Conservation (phyloP, 2,888 invertebrate species). For the Spilosoma lubricipeda region DNA sequence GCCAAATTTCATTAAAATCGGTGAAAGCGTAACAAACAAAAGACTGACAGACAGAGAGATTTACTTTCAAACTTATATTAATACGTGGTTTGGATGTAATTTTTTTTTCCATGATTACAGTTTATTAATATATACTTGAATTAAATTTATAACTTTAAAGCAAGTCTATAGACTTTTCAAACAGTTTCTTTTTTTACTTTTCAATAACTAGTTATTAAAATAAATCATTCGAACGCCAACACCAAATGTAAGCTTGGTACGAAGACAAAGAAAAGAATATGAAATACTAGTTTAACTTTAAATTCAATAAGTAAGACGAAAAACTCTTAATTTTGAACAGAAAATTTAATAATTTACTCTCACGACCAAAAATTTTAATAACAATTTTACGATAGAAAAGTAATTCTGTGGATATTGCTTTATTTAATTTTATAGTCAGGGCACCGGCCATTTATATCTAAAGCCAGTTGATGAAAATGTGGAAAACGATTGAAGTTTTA, state of each 20-base stretch:
- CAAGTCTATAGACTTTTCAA: too few relatives aligned
- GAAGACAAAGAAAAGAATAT: background rate
- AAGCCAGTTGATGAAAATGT: constrained; percentile 9
- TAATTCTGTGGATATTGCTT: constrained; percentile 41
- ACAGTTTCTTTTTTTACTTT: background rate
- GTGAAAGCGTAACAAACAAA: too few relatives aligned
- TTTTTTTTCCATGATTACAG: too few relatives aligned
- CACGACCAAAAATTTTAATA: constrained; percentile 36
- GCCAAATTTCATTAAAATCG: too few relatives aligned
- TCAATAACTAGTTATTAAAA: too few relatives aligned
- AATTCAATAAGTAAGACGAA: constrained; percentile 2
- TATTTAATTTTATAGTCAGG: constrained; percentile 39
- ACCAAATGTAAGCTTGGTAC: background rate
- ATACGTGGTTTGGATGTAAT: too few relatives aligned
- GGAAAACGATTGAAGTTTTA: background rate
- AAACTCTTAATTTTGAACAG: constrained; percentile 3
- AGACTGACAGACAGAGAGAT: too few relatives aligned
- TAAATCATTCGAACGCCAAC: background rate
- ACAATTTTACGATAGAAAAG: constrained; percentile 45
- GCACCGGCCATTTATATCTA: constrained; percentile 28
- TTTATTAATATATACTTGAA: too few relatives aligned
- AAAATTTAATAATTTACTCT: constrained; percentile 12
- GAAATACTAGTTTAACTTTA: background rate
- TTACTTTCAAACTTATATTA: too few relatives aligned
- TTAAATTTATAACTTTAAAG: too few relatives aligned